Conservation (phyloP, 2,113 vertebrate species). For the Tragelaphus scriptus region DNA sequence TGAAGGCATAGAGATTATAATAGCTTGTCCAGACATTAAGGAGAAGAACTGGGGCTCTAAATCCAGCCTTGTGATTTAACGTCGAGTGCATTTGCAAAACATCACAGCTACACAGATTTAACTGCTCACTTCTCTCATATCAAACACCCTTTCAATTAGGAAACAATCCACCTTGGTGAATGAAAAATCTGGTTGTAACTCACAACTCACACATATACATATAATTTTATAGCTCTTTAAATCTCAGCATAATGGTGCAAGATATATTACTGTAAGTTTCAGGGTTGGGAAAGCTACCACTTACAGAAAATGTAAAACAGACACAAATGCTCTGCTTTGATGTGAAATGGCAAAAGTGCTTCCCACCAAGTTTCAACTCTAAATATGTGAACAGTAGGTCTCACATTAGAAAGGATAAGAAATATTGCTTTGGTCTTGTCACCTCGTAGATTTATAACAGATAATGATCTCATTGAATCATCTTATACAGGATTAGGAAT, state of each 20-base stretch:
- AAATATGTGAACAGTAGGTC: not conserved
- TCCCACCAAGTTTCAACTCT: not conserved
- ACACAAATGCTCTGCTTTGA: not conserved
- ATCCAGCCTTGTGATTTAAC: not conserved
- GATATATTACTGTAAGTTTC: not conserved
- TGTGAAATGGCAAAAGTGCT: not conserved
- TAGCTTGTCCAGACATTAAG: not conserved
- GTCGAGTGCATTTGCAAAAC: not conserved
- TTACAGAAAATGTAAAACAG: not conserved
- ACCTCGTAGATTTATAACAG: not conserved
- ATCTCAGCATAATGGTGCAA: not conserved
- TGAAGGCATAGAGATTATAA: not conserved
- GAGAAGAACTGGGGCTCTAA: not conserved
- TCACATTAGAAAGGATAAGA: not conserved
- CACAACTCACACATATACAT: not conserved
- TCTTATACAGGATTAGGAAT: not conserved
- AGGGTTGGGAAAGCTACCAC: not conserved
- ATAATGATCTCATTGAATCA: not conserved
- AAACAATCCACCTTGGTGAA: not conserved
- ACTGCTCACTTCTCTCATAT: not conserved
- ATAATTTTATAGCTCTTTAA: constrained; percentile 4
- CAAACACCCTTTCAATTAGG: not conserved
- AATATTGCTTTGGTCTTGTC: not conserved
- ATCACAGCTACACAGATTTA: not conserved
- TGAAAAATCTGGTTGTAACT: not conserved